Evolutionary conservation across 2,888 invertebrate genomes (phyloP), one percentile per base, ranked within the genome.

Genomic region (Melinaea marsaeus): DNA sequence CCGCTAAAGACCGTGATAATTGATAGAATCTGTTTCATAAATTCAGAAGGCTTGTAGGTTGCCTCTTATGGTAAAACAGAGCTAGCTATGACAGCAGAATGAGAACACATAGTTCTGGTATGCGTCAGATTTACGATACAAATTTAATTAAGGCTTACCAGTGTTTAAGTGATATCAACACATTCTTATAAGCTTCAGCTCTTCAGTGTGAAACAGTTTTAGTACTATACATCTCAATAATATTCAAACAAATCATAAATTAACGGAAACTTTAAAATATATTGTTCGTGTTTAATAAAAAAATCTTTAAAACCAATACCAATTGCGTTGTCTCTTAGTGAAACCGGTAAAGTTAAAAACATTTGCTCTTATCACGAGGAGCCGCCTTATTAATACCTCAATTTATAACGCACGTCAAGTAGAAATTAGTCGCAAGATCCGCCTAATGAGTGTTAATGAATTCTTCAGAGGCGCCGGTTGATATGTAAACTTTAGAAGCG

Each of bases 401-500:
- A 61, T 65, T 60, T 58, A 62, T 65, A 61, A 57, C 56, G 57
- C 58, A 45, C 58, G 56, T 55, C 37, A 59, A 63, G 55, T 65
- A 64, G 64, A 66, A 70, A 63, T 60, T 62, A 65, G 61, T 59
- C 65, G 63, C 48, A 60, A 76, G 75, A 73, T 75, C 75, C 72
- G 65, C 72, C 75, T 83, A 83, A 86, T 81, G 78, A 80, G 76
- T 71, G 70, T 75, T 79, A 79, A 83, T 84, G 80, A 79, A 78
- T 76, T 79, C 78, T 79, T 79, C 73, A 75, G 71, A 79, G 72
- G 73, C 72, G 75, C 75, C 79, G 76, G 71, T 73, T 74, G 72
- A 75, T 75, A 76, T 75, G 74, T 76, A 74, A 76, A 77, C 72
- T 74, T 74, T 69, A 71, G 73, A 72, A 75, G 48, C 55, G 46